phyloP scores from a whole-genome alignment of 2,797 vertebrate species.

The Pangasius larnaudii region DNA sequence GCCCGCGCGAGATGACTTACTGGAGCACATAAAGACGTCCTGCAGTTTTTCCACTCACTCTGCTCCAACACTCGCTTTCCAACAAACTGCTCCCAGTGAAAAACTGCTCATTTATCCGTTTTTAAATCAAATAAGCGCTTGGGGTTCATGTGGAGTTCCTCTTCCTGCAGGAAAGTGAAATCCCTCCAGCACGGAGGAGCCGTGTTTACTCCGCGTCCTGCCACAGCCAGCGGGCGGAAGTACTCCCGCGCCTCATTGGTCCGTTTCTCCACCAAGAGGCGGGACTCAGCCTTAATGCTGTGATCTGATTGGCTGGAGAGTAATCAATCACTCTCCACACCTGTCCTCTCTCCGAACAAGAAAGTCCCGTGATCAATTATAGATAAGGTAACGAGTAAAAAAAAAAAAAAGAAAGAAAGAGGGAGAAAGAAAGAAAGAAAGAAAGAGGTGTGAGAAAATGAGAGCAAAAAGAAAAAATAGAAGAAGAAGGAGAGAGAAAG shows the following conservation, averaged over 20 bases:
- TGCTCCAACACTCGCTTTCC: neutral
- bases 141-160: neutral
- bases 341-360: conserved; percentile 43
- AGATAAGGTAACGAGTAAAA: neutral
- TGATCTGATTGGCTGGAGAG: conserved; percentile 21
- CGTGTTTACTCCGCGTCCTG: conserved; percentile 57
- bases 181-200: conserved; percentile 54
- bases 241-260: conserved; percentile 53
- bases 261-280: conserved; percentile 41
- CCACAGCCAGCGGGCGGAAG: conserved; percentile 47
- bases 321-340: conserved; percentile 55
- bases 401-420: neutral
- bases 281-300: conserved; percentile 29
- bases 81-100: neutral
- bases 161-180: neutral
- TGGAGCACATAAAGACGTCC: neutral
- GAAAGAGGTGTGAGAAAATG: too few relatives aligned
- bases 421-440: neutral
- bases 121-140: neutral
- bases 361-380: conserved; percentile 28
- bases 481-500: neutral
- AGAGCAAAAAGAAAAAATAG: neutral
- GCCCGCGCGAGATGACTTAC: neutral
- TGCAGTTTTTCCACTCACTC: neutral
- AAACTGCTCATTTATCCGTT: neutral